Conservation (phyloP, 2,797 vertebrate genomes). For the Staurois parvus region DNA sequence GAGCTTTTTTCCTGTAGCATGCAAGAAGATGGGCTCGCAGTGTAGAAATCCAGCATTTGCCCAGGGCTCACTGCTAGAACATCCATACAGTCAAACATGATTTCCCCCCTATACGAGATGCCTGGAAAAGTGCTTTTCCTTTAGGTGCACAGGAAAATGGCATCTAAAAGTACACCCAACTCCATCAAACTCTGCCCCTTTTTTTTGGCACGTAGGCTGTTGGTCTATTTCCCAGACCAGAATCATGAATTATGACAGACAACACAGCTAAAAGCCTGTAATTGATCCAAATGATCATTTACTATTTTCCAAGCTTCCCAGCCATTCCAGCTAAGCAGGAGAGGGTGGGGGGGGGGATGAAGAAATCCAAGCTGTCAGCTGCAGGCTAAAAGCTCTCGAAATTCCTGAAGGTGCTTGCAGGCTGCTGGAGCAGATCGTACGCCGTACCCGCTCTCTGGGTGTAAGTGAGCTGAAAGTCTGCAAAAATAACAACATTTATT, state of each 20-base stretch:
- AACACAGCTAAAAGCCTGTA: constrained; percentile 82
- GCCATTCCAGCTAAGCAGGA: constrained; percentile 76
- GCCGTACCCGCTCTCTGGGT: constrained; percentile 63
- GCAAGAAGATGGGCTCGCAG: constrained; percentile 91
- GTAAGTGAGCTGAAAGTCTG: constrained; percentile 68
- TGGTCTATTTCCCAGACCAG: constrained; percentile 88
- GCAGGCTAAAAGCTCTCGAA: constrained; percentile 63
- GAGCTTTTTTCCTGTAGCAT: constrained; percentile 92
- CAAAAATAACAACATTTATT: constrained; percentile 65
- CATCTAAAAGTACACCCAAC: constrained; percentile 88
- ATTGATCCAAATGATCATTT: constrained; percentile 85
- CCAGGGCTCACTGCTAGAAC: constrained; percentile 88
- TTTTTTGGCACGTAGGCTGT: constrained; percentile 86
- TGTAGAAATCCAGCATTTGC: constrained; percentile 90
- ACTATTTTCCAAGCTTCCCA: constrained; percentile 82
- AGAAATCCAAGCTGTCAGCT: constrained; percentile 74
- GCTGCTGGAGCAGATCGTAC: constrained; percentile 65
- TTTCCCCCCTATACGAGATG: constrained; percentile 77
- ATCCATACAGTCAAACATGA: constrained; percentile 96
- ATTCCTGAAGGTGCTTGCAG: constrained; percentile 68
- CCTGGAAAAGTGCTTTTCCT: constrained; percentile 80
- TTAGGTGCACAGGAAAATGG: constrained; percentile 82
- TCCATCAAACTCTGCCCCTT: constrained; percentile 93
- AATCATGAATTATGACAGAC: constrained; percentile 91
- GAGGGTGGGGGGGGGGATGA: constrained; percentile 71